Base-by-base conservation (phyloP, 2,113 vertebrate species). In the Vidua chalybeata region DNA sequence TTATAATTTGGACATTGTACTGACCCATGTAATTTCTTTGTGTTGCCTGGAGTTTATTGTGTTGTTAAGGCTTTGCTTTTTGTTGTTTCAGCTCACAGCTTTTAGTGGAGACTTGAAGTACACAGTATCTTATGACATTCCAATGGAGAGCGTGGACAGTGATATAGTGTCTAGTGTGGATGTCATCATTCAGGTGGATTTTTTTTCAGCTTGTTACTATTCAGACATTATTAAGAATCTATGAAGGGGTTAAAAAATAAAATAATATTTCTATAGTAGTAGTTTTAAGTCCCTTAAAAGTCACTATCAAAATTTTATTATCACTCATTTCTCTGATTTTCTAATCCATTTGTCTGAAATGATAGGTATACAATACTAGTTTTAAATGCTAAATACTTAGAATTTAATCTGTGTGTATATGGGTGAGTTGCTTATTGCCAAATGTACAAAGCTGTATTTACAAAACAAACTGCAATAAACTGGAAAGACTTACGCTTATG, bases 21-120 rank as follows among this genome's bases (percentile, higher is more conserved):
- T 77, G 16, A 77, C 55, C 21, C 5, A 4, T 41, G n/a, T 48
- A 35, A 41, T 52, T 76, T 48, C 24, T 82, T 80, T 21, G 4
- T 76, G 22, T 49, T 75, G 28, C 9, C 9, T 92, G 51, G n/a
- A 64, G 48, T 48, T 66, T 85, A 17, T n/a, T 0, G 0, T 76
- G 39, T 74, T 68, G 31, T 37, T 66, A 45, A 80, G 55, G 30
- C 6, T 87, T 77, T 15, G 11, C 5, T 56, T 93, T 95, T 89
- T 93, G 11, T 76, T 37, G 22, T 97, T 98, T 56, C 94, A 99
- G 98, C 97, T 99, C 80, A 98, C 97, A 13, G 97, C 98, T 5
- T 98, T 98, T 86, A 98, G 98, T 30, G 98, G 98, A n/a, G 74
- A 97, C 71, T 94, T 99, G 93, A 98, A 97, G 64, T 99, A 98